Evolutionary conservation across 1,140 invertebrate species (phyloP), one percentile per base, ranked within the genome.

Genomic region (Geopemphigus sp.): DNA sequence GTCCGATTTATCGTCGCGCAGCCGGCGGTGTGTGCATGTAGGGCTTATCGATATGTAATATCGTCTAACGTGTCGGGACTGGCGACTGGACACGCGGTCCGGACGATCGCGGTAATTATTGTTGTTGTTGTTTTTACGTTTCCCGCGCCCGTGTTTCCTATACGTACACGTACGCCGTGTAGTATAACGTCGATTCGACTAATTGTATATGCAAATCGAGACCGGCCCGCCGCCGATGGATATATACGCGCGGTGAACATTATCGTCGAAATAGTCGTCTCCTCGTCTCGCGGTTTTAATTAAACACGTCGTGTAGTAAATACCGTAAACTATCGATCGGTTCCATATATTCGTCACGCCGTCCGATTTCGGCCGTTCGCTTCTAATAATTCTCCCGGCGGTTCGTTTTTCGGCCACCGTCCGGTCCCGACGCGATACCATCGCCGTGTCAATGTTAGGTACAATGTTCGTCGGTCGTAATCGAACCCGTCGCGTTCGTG

Each of bases 131-230:
- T 59, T 24, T 32, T 66, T 39, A 11, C 12, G 39, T 14, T 45
- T 14, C 5, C 6, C 64, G 11, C 39, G 5, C n/a, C 5, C 22
- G 5, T 39, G 5, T n/a, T 47, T 45, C n/a, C 39, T 45, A 45
- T 45, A 50, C 47, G 47, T 50, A 50, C 14, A 50, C 14, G 47
- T 12, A 50, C 47, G 47, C n/a, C n/a, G n/a, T n/a, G n/a, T n/a
- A n/a, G n/a, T 45, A 45, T 68, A 68, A 68, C 4, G 64, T 68
- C 39, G n/a, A 47, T 68, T 68, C 47, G 64, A 68, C 64, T 68
- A 68, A 68, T 68, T 68, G 64, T 47, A 45, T 66, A 66, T 66
- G 63, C 63, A 66, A 66, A 66, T 66, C 63, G 15, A 66, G 12
- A 45, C 32, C 2, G 63, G 63, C 17, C 63, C 19, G 15, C 17